Conservation (phyloP, 2,797 vertebrate species). For the Danionella dracula region DNA sequence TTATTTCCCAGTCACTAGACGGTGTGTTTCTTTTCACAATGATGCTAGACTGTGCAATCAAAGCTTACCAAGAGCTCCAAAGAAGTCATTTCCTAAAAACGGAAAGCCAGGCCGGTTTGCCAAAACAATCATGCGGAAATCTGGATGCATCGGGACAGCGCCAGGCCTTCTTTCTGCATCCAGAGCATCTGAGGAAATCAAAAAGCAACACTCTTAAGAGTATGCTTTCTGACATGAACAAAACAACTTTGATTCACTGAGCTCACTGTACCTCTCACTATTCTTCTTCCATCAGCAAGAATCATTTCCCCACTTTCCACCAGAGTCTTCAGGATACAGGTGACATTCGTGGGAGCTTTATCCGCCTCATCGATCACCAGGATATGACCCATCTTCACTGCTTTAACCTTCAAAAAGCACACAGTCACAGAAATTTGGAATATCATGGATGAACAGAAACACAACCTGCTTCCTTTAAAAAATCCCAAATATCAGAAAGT, state of each 20-base stretch:
- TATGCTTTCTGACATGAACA: neutral
- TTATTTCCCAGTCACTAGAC: too few species aligned
- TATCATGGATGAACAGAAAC: too few species aligned
- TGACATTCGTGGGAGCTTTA: constrained; percentile 97
- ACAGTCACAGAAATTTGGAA: too few species aligned
- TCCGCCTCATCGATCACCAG: constrained; percentile 94
- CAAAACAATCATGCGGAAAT: constrained; percentile 95
- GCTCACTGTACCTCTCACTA: constrained; percentile 79
- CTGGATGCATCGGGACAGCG: constrained; percentile 84
- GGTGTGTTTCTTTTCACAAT: neutral
- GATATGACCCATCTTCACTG: constrained; percentile 86
- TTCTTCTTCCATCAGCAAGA: constrained; percentile 87
- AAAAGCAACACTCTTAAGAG: neutral
- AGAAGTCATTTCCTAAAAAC: constrained; percentile 97
- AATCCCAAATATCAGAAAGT: too few species aligned
- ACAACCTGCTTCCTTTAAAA: too few species aligned
- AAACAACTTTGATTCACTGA: neutral
- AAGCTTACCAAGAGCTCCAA: constrained; percentile 85
- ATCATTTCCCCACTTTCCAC: constrained; percentile 98
- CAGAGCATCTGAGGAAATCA: constrained; percentile 64
- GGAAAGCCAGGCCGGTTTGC: constrained; percentile 97
- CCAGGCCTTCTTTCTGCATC: constrained; percentile 70
- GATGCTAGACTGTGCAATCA: neutral
- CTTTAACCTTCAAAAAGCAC: constrained; percentile 85
- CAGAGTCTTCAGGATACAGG: constrained; percentile 94